These are phyloP conservation scores for Proales similis DNA, from an alignment of 1,140 invertebrate species.

Conservation along the genomic window DNA sequence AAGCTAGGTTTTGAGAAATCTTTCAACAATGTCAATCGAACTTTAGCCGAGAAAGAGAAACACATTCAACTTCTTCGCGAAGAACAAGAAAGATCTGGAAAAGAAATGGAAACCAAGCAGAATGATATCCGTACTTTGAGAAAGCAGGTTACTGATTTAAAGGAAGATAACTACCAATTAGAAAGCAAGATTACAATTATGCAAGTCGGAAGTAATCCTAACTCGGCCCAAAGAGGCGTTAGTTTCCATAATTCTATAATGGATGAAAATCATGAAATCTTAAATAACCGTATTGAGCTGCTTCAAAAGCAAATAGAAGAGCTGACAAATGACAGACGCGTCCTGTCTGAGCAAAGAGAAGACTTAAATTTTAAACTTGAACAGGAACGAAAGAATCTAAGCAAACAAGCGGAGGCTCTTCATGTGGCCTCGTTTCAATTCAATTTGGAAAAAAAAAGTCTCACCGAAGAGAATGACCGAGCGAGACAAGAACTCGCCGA, in stretches of 20 bases:
- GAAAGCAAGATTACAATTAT: constrained; percentile 2
- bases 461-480: constrained; percentile 12
- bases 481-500: constrained; percentile 15
- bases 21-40: constrained; percentile 26
- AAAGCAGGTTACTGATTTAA: constrained; percentile 3
- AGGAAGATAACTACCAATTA: constrained; percentile 14
- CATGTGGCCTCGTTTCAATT: constrained; percentile 27
- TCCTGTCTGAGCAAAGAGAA: constrained; percentile 21
- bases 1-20: constrained; percentile 25
- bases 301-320: constrained; percentile 29
- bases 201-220: background rate
- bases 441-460: constrained; percentile 16
- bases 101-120: too few relatives aligned
- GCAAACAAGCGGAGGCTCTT: constrained; percentile 10
- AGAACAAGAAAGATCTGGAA: too few relatives aligned
- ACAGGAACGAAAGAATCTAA: constrained; percentile 1
- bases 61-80: too few relatives aligned
- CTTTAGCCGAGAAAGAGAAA: constrained; percentile 34
- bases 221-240: background rate
- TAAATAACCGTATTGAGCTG: background rate
- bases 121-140: background rate
- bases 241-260: background rate
- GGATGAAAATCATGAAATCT: constrained; percentile 12
- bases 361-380: constrained; percentile 16
- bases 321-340: constrained; percentile 23